Evolutionary conservation across 2,888 invertebrate genomes (phyloP), one percentile per base, ranked within the genome.

Genomic region (Nipponacmea schrenckii): DNA sequence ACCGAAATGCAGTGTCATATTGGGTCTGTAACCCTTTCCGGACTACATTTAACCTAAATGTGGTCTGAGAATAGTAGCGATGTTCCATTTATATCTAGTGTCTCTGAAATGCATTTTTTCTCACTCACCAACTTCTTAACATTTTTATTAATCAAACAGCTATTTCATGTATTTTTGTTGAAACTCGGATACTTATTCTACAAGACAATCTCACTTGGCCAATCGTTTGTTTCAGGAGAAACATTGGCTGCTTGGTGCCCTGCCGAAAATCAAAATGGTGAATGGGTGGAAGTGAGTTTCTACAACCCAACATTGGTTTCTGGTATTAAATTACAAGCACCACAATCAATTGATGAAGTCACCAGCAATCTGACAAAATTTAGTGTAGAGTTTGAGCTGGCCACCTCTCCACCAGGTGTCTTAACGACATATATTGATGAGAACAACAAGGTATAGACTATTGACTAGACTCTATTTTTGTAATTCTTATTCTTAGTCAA

Each of bases 241-340:
- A n/a, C 62, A 12, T 70, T 73, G 1, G 78, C 74, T 20, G 80
- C 77, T 3, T 80, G 80, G 80, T 80, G 80, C 45, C 76, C 78
- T 5, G 71, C 69, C 0, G 64, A 64, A 12, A 48, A 65, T 12
- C 14, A 62, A 24, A 68, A 26, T 12, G 73, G 72, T 10, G 72
- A 78, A 46, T 80, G 80, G 80, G 70, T 72, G 45, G 76, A 80
- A 44, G 76, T 80, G 24, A 71, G 72, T 24, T 75, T 80, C 67
- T 62, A 67, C 24, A 48, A 50, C n/a, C 75, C 80, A 2, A 45
- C 63, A 45, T 73, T 73, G 27, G 65, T 78, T 17, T 75, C 77
- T 15, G 69, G 67, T 10, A 50, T 80, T 20, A 62, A 62, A 1
- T 64, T 80, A 20, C 78, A 78, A 68, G 63, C n/a, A 27, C 78